These are phyloP conservation scores for Dryobates pubescens DNA, from an alignment of 2,797 vertebrate species.

Conservation along the genomic window DNA sequence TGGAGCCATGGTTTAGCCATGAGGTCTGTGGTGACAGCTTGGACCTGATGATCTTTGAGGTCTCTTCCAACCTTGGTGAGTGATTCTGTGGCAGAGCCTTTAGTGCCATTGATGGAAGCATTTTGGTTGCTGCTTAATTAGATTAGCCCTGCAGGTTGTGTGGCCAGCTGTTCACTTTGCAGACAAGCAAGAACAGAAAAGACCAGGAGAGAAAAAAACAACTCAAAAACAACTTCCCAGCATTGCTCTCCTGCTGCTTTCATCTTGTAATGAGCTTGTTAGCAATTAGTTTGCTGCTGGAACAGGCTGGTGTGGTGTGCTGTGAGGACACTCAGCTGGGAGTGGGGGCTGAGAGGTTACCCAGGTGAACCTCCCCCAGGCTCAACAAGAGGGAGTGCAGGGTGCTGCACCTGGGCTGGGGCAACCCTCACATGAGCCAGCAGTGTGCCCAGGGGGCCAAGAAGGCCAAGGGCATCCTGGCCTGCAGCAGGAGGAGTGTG, in stretches of 20 bases:
- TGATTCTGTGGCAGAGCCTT: background rate
- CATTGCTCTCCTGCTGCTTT: slow-evolving; percentile 31
- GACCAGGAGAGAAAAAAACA: background rate
- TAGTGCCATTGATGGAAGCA: background rate
- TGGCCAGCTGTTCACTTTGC: slow-evolving; percentile 58
- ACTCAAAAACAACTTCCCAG: background rate
- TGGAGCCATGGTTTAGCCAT: no score
- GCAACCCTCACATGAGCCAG: no score
- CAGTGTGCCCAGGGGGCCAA: no score
- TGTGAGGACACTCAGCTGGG: background rate
- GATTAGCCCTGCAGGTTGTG: slow-evolving; percentile 15
- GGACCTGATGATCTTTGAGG: no score
- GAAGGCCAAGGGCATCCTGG: no score
- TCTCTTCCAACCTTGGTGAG: no score
- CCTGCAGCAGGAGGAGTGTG: no score
- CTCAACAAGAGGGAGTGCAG: no score
- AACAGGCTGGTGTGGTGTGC: background rate
- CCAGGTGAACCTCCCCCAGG: no score
- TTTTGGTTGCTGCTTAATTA: background rate
- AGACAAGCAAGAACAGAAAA: background rate
- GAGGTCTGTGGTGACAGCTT: no score
- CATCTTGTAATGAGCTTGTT: slow-evolving; percentile 58
- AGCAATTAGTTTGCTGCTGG: slow-evolving; percentile 47
- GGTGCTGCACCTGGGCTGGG: no score
- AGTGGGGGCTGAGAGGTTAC: no score